phyloP scores from a whole-genome alignment of 2,113 vertebrate genomes.

The Psammodynastes pulverulentus region DNA sequence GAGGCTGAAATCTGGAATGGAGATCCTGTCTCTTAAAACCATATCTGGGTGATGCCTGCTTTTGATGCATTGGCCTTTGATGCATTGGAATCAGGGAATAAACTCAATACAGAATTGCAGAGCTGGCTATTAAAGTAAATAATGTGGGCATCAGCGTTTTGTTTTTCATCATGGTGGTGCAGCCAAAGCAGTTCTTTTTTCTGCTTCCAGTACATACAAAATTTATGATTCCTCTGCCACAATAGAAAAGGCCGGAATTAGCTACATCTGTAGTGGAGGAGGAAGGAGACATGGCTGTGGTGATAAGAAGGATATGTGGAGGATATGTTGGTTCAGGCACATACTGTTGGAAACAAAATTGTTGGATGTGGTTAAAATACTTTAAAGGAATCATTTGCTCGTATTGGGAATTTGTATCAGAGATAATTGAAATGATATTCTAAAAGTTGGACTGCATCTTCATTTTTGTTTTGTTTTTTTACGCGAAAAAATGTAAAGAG shows the following conservation, averaged over 20 bases:
- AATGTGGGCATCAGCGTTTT: background rate
- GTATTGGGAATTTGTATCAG: slow-evolving; percentile 15
- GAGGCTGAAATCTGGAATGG: slow-evolving; percentile 8
- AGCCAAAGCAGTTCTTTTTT: slow-evolving; percentile 32
- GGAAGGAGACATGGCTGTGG: background rate
- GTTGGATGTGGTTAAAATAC: background rate
- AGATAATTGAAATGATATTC: slow-evolving; percentile 19
- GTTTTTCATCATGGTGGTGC: slow-evolving; percentile 14
- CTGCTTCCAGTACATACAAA: slow-evolving; percentile 25
- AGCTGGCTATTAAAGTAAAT: slow-evolving; percentile 16
- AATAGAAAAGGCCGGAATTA: slow-evolving; percentile 4
- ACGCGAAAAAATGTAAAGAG: background rate
- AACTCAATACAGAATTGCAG: background rate
- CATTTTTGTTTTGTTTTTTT: background rate
- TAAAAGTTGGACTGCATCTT: slow-evolving; percentile 25
- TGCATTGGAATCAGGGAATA: slow-evolving; percentile 6
- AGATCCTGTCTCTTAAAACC: slow-evolving; percentile 17
- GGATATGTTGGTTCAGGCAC: background rate
- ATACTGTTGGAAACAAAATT: background rate
- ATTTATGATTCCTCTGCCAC: slow-evolving; percentile 3
- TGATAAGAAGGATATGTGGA: background rate
- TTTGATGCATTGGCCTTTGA: slow-evolving; percentile 33
- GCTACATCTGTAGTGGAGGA: background rate
- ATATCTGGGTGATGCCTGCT: background rate
- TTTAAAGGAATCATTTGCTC: slow-evolving; percentile 9